Evolutionary conservation across 2,888 invertebrate species (phyloP).

Genomic region (Nemotelus pantherinus): DNA sequence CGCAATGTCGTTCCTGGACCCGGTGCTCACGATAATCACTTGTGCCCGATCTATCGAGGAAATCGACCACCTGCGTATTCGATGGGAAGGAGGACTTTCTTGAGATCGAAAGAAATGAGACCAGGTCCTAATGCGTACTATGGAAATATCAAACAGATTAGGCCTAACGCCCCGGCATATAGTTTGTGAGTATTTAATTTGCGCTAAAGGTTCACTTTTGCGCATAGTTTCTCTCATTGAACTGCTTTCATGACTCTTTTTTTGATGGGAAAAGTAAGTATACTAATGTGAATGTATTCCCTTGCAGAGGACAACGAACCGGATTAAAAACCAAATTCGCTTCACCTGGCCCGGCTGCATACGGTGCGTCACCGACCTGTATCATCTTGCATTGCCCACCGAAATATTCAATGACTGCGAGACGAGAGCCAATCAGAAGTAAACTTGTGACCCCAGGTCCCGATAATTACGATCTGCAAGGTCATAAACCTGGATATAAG

Average conservation of each 20-base stretch:
- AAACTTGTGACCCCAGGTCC: conserved; percentile 58
- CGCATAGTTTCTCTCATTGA: neutral
- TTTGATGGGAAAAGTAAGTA: too few species aligned
- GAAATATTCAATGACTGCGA: conserved; percentile 56
- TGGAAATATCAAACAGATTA: conserved; percentile 55
- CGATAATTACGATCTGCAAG: conserved; percentile 58
- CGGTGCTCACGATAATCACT: conserved; percentile 58
- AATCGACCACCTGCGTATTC: conserved; percentile 66
- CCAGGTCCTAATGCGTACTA: conserved; percentile 61
- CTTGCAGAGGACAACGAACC: conserved; percentile 50
- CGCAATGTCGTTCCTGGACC: conserved; percentile 60
- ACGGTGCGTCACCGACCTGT: conserved; percentile 56
- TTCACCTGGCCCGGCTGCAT: conserved; percentile 63
- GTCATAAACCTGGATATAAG: conserved; percentile 58
- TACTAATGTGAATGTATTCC: too few species aligned
- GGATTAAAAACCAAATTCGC: neutral
- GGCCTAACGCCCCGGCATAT: conserved; percentile 56
- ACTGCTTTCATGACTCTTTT: too few species aligned
- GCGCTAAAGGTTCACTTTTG: neutral
- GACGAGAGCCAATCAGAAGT: conserved; percentile 7
- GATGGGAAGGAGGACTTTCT: conserved; percentile 63
- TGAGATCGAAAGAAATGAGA: conserved; percentile 53
- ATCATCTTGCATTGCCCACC: conserved; percentile 55
- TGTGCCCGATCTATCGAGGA: conserved; percentile 56
- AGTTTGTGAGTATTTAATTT: conserved; percentile 57